Conservation (phyloP, 2,113 vertebrate genomes). For the Hippocampus comes region DNA sequence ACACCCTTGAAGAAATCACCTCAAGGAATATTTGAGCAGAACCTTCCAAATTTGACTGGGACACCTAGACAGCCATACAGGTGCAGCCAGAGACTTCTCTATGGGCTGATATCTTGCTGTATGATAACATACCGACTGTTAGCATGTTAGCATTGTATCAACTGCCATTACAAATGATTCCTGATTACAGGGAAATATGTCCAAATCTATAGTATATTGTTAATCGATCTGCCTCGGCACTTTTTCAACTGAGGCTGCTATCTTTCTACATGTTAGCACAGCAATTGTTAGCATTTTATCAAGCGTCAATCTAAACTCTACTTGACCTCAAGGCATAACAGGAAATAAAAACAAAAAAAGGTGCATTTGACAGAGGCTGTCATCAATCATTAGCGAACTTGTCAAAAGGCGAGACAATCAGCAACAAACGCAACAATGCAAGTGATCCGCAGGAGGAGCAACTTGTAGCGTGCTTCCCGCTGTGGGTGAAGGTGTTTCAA, state of each 20-base stretch:
- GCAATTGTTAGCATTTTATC: neutral
- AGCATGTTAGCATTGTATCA: neutral
- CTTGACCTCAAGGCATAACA: neutral
- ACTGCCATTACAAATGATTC: neutral
- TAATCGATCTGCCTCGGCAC: too few relatives aligned
- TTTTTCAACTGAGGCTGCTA: neutral
- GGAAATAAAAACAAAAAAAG: neutral
- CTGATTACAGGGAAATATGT: too few relatives aligned
- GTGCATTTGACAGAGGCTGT: neutral
- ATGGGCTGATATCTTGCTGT: neutral
- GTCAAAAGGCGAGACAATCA: neutral
- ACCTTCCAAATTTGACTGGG: neutral
- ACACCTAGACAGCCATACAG: neutral
- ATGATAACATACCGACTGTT: neutral
- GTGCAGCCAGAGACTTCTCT: neutral
- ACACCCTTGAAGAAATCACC: neutral
- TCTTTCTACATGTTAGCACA: neutral
- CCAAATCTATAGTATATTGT: too few relatives aligned
- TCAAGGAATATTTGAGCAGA: neutral
- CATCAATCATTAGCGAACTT: neutral
- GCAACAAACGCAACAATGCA: neutral
- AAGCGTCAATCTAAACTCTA: too few relatives aligned
- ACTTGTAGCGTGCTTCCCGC: neutral
- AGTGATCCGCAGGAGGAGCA: neutral
- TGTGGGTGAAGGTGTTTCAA: neutral